Conservation (phyloP, 2,888 invertebrate species). For the Selenia dentaria region DNA sequence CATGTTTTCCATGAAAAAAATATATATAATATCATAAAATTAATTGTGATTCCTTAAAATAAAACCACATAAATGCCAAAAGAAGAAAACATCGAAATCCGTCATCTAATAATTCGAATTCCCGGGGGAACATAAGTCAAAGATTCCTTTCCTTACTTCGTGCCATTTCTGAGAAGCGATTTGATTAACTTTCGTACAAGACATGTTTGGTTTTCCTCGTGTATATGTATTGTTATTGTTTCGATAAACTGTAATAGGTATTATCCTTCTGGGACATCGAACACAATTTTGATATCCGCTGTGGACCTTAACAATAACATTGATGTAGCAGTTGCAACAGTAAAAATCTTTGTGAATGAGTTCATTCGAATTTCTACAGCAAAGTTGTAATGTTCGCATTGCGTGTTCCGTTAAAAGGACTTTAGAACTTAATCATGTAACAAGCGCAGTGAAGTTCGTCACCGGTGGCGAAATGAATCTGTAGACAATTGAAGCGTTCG, state of each 20-base stretch:
- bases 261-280: constrained; percentile 30
- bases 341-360: too few relatives aligned
- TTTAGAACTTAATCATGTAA: too few relatives aligned
- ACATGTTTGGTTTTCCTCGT: constrained; percentile 29
- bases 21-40: too few relatives aligned
- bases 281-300: constrained; percentile 30
- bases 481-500: too few relatives aligned
- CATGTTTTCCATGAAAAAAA: too few relatives aligned
- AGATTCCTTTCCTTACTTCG: constrained; percentile 22
- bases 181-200: constrained; percentile 30
- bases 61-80: neutral
- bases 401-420: too few relatives aligned
- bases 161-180: constrained; percentile 27
- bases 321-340: too few relatives aligned
- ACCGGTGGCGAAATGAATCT: too few relatives aligned
- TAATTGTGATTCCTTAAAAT: too few relatives aligned
- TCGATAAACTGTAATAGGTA: constrained; percentile 34
- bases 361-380: too few relatives aligned
- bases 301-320: constrained; percentile 27
- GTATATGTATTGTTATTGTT: constrained; percentile 34
- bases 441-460: too few relatives aligned
- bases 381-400: too few relatives aligned
- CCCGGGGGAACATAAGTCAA: constrained; percentile 22
- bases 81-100: constrained; percentile 15
- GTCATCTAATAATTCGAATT: constrained; percentile 25